Base-by-base conservation (phyloP, 2,797 vertebrate species). In the Acanthurus lineatus region DNA sequence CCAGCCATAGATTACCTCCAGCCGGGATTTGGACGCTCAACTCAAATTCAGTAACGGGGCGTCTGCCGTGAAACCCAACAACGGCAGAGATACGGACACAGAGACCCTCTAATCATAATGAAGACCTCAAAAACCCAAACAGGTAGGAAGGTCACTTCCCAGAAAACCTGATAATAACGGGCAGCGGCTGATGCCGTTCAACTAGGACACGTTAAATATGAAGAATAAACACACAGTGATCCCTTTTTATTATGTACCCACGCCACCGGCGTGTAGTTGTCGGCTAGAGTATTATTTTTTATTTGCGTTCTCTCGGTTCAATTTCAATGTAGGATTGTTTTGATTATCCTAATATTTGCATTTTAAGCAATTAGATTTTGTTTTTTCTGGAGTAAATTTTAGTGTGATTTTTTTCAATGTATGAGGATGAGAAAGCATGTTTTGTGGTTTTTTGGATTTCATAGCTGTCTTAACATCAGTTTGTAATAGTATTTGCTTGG, bases 61-160 rank as follows among this genome's bases (percentile, higher is more conserved):
- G 79, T 91, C 90, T 93, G 92, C 89, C 84, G 90, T 90, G 86
- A 85, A 87, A 71, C 54, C 86, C 91, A 83, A 76, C 89, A 88
- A 84, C 85, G 90, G 90, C 93, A 93, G 90, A 89, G 92, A 89
- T 81, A 88, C 84, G 84, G 89, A 92, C 93, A 93, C 85, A 89
- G 83, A 84, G 45, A 82, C 82, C 88, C 90, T 77, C 84, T 86
- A 89, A 88, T 85, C 90, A 87, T 80, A 91, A 89, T 60, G 89
- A 94, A 92, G 93, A 94, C 94, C 93, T 93, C 93, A 88, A 84
- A 90, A 86, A 45, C 89, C 92, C 91, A 82, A 92, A 95, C 94
- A 96, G 95, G 95, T 96, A 96, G 95, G 95, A 95, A 95, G 95
- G 94, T 91, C 92, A 90, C 94, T 94, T 95, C 94, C 94, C 92